A percentile compares a stretch with the other conserved stretches of the same genome.
Evolutionary conservation across 2,113 vertebrate species (phyloP).

Genomic region (Passer domesticus): DNA sequence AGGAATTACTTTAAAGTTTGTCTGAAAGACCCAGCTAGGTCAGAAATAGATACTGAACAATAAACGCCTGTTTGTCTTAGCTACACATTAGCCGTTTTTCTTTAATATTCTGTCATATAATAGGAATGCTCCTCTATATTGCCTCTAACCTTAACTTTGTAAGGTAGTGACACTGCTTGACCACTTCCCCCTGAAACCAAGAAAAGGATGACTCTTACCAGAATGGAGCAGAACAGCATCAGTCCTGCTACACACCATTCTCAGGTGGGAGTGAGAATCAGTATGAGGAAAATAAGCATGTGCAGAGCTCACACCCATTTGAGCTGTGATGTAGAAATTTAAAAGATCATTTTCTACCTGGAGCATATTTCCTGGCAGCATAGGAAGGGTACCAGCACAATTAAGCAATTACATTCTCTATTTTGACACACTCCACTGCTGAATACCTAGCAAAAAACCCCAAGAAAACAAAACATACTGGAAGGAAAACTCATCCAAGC

Average conservation of each 20-base stretch:
- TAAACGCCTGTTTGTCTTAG: not conserved
- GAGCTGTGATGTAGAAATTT: not conserved
- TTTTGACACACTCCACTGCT: not conserved
- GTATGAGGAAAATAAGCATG: not conserved
- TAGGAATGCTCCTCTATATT: not conserved
- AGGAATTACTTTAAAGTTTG: not conserved
- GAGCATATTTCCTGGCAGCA: not conserved
- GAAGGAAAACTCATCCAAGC: not conserved
- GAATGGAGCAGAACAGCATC: not conserved
- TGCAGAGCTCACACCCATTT: not conserved
- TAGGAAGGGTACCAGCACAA: not conserved
- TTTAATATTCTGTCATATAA: not conserved
- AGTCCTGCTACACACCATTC: not conserved
- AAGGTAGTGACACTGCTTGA: not conserved
- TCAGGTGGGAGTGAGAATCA: not conserved
- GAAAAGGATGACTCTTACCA: not conserved
- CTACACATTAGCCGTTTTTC: not conserved
- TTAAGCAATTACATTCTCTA: not conserved
- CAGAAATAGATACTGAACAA: not conserved
- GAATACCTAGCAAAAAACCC: not conserved
- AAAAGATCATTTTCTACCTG: not conserved
- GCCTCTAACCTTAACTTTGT: not conserved
- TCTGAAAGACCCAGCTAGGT: not conserved
- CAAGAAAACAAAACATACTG: not conserved
- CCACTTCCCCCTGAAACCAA: not conserved